Percentiles rank a stretch among this genome's conserved stretches.
These are phyloP conservation scores for Pinna nobilis DNA, from an alignment of 1,140 invertebrate species.

Conservation along the genomic window DNA sequence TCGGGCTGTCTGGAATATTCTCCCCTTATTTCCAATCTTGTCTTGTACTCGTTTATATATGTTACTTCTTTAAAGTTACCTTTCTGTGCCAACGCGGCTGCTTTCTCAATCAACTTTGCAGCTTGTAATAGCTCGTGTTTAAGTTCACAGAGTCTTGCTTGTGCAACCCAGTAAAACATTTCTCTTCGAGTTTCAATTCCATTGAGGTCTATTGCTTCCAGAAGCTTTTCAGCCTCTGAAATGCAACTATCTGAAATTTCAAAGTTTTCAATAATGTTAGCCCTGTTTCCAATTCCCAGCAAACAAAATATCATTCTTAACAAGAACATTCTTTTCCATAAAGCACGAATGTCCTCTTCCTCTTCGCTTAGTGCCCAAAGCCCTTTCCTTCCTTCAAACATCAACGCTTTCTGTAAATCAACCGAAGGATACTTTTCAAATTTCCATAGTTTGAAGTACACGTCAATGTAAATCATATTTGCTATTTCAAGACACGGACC, in stretches of 20 bases:
- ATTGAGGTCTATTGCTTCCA: constrained; percentile 27
- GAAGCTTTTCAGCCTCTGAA: constrained; percentile 19
- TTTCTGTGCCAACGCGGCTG: neutral
- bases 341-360: constrained; percentile 12
- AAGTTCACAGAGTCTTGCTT: constrained; percentile 29
- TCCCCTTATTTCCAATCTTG: too few species aligned
- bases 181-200: constrained; percentile 43
- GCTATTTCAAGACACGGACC: constrained; percentile 40
- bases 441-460: constrained; percentile 44
- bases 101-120: neutral
- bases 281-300: constrained; percentile 47
- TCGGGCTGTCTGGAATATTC: too few species aligned
- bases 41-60: constrained; percentile 18
- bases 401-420: constrained; percentile 16
- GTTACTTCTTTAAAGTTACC: constrained; percentile 35
- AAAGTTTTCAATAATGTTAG: constrained; percentile 34
- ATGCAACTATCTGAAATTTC: constrained; percentile 7
- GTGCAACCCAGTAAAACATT: constrained; percentile 49
- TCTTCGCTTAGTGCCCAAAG: constrained; percentile 26
- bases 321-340: constrained; percentile 50
- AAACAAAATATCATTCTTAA: constrained; percentile 49
- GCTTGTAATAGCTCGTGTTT: neutral
- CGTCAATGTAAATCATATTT: constrained; percentile 50
- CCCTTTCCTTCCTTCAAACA: constrained; percentile 38
- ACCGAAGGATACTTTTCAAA: constrained; percentile 34